Evolutionary conservation across 2,888 invertebrate species (phyloP).

Genomic region (Hesperia comma): DNA sequence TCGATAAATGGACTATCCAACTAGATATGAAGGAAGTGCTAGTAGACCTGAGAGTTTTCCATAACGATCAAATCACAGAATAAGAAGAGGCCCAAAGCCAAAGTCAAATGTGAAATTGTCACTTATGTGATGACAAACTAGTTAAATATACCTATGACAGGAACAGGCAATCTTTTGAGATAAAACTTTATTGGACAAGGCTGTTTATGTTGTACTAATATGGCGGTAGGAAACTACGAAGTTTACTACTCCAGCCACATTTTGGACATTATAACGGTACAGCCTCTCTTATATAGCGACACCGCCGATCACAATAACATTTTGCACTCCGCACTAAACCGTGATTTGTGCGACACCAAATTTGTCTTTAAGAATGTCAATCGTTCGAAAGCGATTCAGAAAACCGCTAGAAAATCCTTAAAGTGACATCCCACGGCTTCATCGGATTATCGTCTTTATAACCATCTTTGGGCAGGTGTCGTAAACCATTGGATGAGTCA

Average conservation of each 20-base stretch:
- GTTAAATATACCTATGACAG: no score
- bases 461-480: slow-evolving; percentile 34
- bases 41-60: no score
- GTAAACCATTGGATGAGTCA: slow-evolving; percentile 37
- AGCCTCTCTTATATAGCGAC: slow-evolving; percentile 9
- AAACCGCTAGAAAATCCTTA: slow-evolving; percentile 42
- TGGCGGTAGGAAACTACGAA: not conserved
- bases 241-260: slow-evolving; percentile 1
- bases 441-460: slow-evolving; percentile 37
- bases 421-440: slow-evolving; percentile 40
- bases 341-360: slow-evolving; percentile 40
- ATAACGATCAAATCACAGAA: no score
- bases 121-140: no score
- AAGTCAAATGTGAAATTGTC: no score
- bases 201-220: not conserved
- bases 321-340: slow-evolving; percentile 36
- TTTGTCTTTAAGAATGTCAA: slow-evolving; percentile 42
- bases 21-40: no score
- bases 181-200: not conserved
- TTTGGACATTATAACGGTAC: slow-evolving; percentile 20
- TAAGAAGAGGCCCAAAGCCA: no score
- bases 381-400: slow-evolving; percentile 35
- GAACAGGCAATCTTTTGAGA: no score
- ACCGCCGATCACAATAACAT: slow-evolving; percentile 23
- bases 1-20: no score